These are phyloP conservation scores for Danio tinwini DNA, from an alignment of 2,797 vertebrate genomes.

Conservation along the genomic window DNA sequence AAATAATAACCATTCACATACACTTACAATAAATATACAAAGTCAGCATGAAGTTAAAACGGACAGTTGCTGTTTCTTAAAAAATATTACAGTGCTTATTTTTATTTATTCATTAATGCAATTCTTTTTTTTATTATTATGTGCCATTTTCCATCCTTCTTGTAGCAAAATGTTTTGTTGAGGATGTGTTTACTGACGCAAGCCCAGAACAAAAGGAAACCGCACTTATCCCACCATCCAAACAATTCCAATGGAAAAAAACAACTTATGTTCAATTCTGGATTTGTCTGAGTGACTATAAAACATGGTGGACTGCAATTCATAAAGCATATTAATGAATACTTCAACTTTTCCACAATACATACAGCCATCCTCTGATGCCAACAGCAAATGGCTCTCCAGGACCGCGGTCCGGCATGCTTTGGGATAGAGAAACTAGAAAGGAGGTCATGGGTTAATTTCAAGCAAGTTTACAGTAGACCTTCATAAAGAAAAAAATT, in stretches of 20 bases:
- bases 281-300: background rate
- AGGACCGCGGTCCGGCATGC: slow-evolving; percentile 71
- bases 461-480: background rate
- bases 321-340: slow-evolving; percentile 4
- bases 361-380: slow-evolving; percentile 96
- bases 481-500: background rate
- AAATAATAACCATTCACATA: slow-evolving; percentile 44
- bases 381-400: slow-evolving; percentile 87
- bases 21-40: background rate
- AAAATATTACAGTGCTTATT: no score
- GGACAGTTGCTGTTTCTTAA: no score
- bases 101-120: no score
- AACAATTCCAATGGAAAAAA: no score
- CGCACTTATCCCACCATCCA: no score
- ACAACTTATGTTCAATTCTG: no score
- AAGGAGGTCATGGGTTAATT: slow-evolving; percentile 11
- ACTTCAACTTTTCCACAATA: slow-evolving; percentile 43
- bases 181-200: no score
- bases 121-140: no score
- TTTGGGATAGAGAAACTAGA: slow-evolving; percentile 88
- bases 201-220: no score
- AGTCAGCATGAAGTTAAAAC: no score
- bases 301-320: background rate
- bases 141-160: no score
- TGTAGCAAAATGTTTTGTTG: no score